Conservation (phyloP, 2,888 invertebrate genomes). For the Pristionchus exspectatus region DNA sequence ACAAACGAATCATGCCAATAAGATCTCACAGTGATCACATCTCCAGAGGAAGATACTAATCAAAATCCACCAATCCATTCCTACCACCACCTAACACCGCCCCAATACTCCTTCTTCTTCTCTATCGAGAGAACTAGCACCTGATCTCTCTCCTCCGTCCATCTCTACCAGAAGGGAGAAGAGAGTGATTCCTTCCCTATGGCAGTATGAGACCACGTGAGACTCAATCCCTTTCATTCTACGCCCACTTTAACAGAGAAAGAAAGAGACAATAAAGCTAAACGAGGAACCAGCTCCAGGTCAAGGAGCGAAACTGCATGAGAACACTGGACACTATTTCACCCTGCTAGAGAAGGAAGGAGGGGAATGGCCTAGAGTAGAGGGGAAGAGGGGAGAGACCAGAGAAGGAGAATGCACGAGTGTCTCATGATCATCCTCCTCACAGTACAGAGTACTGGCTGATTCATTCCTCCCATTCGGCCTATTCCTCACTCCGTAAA, state of each 20-base stretch:
- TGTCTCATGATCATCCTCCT: conserved; percentile 30
- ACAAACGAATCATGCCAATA: not conserved
- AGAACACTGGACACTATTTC: conserved; percentile 38
- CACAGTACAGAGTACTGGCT: not conserved
- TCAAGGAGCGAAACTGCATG: conserved; percentile 39
- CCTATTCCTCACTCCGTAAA: not conserved
- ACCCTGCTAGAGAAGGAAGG: not conserved
- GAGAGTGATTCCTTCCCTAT: not conserved
- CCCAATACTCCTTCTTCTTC: not conserved
- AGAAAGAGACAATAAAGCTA: not conserved
- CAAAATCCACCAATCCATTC: not conserved
- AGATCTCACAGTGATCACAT: not conserved
- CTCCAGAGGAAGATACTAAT: not conserved
- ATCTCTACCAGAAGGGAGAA: not conserved
- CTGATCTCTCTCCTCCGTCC: not conserved
- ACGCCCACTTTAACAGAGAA: not conserved
- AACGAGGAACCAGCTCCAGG: conserved; percentile 11
- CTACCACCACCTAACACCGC: not conserved
- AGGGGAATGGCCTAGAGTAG: not conserved
- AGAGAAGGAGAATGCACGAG: conserved; percentile 2
- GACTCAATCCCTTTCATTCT: not conserved
- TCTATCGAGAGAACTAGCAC: not conserved
- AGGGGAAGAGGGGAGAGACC: not conserved
- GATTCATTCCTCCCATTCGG: conserved; percentile 3
- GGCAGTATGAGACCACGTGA: not conserved